Base-by-base conservation (phyloP, 1,140 invertebrate genomes). In the Eueides isabella region DNA sequence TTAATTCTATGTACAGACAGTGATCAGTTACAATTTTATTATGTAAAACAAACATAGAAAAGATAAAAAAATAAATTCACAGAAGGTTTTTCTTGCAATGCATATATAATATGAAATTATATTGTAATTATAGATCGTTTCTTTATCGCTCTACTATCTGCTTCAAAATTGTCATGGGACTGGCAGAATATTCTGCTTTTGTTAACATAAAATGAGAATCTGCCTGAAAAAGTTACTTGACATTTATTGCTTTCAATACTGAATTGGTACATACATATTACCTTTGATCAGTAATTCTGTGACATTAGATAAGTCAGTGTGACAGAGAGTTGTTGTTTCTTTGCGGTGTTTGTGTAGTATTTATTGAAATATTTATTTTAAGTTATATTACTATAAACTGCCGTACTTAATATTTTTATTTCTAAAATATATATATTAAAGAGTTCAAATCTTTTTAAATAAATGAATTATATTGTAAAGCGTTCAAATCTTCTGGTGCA, bases 241-340 rank as follows among this genome's bases (percentile, higher is more conserved):
- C 38, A 41, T 41, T 41, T 41, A 41, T 41, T 41, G 38, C 38
- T 41, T 41, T 41, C 38, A n/a, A 16, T 41, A 41, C 38, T 16
- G 38, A 41, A 41, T 16, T 41, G 12, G n/a, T n/a, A n/a, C n/a
- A n/a, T n/a, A n/a, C n/a, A n/a, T n/a, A n/a, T n/a, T n/a, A n/a
- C n/a, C n/a, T n/a, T 11, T 41, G 38, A 41, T 14, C 16, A 16
- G 38, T 12, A n/a, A 48, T n/a, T n/a, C n/a, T 48, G 48, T 55
- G 48, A 55, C 48, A 55, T 55, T 55, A 26, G 48, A 23, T 55
- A 55, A 55, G 67, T 69, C 29, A 61, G 16, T 61, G 48, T 61
- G 44, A 69, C 48, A 61, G 61, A 30, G 68, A 41, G 29, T 71
- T 71, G 69, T 71, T 71, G 69, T 71, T 38, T 71, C n/a, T 64